Evolutionary conservation across 2,888 invertebrate genomes (phyloP), one percentile per base, ranked within the genome.

Genomic region (Ennomos fuscantarius): DNA sequence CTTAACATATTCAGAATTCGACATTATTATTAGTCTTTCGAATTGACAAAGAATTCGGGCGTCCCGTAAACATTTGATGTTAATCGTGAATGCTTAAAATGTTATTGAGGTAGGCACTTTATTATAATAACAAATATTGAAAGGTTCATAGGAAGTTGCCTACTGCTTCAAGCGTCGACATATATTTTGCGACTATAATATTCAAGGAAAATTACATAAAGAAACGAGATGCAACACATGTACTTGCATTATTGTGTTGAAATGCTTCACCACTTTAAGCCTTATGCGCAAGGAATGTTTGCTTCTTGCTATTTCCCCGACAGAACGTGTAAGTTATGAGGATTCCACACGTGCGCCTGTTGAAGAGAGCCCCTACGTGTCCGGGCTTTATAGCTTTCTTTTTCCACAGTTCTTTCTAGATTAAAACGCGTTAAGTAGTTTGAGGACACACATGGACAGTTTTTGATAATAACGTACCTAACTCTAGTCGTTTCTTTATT

Each of bases 101-200:
- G 51, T 45, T 63, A 66, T 69, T 67, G 66, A 65, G 65, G 66
- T 67, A 69, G 67, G 62, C 56, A 66, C 47, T 35, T 46, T 55
- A 77, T 77, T 76, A 76, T 61, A 74, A 75, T 74, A 71, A 77
- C 66, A 76, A n/a, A 78, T 78, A 73, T 71, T 61, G 49, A 51
- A 54, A 73, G 70, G 74, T 69, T 65, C 0, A 68, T 58, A 70
- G 73, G 72, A 76, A 68, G 67, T 68, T 55, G 49, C 31, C 42
- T 63, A 66, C 68, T 65, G 61, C 63, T 54, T 53, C 36, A 54
- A 41, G 50, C 54, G 61, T 51, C 51, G 55, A 53, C 57, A 61
- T 57, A 37, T 62, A 49, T 47, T 47, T 52, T 50, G 55, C 60
- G 45, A 9, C 46, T 9, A 13, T 37, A 37, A 46, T 42, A 37